phyloP scores from a whole-genome alignment of 2,113 vertebrate species.

The Arothron firmamentum region DNA sequence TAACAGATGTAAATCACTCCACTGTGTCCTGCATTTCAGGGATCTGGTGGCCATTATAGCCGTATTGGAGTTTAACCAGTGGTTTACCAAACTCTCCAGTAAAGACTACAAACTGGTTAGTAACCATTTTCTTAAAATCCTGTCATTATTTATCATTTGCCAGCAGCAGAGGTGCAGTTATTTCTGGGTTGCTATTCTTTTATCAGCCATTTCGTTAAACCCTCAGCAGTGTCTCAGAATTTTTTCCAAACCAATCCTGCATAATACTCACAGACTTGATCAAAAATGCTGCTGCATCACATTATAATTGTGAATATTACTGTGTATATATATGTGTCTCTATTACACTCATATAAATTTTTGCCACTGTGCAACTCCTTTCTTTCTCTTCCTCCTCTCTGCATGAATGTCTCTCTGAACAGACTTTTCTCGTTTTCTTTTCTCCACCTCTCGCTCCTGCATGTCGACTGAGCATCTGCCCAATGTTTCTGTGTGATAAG shows the following conservation, averaged over 20 bases:
- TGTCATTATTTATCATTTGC: neutral
- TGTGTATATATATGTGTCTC: too few species aligned
- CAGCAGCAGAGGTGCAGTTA: too few species aligned
- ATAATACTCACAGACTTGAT: too few species aligned
- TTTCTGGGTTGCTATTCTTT: too few species aligned
- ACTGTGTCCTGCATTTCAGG: slow-evolving; percentile 72
- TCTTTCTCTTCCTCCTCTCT: neutral
- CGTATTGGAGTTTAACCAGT: slow-evolving; percentile 94
- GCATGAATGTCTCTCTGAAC: slow-evolving; percentile 5
- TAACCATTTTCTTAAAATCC: slow-evolving; percentile 18
- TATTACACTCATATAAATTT: too few species aligned
- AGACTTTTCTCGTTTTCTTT: slow-evolving; percentile 25
- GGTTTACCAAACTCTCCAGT: slow-evolving; percentile 94
- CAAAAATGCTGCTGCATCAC: too few species aligned
- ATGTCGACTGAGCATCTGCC: slow-evolving; percentile 56
- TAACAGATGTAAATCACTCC: slow-evolving; percentile 16
- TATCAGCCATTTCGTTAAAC: too few species aligned
- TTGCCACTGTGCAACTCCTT: too few species aligned
- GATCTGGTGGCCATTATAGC: slow-evolving; percentile 96
- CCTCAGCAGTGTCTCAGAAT: too few species aligned
- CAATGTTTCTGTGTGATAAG: slow-evolving; percentile 68
- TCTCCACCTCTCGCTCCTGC: slow-evolving; percentile 21
- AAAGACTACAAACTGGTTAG: slow-evolving; percentile 96
- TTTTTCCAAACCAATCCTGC: too few species aligned
- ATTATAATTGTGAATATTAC: too few species aligned